phyloP scores from a whole-genome alignment of 2,113 vertebrate genomes.

The Amazona vittata region DNA sequence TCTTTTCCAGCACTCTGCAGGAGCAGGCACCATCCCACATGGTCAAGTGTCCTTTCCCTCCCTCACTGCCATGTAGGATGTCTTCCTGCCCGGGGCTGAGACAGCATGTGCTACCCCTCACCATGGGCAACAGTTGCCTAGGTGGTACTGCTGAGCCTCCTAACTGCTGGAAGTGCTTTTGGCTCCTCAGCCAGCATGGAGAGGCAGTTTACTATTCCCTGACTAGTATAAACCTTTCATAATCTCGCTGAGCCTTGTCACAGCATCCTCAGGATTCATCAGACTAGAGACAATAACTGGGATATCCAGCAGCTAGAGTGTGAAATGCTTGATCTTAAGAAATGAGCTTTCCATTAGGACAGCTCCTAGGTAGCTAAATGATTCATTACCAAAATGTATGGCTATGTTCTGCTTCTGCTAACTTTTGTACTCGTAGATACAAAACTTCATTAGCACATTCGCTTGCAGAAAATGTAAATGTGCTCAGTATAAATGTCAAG shows the following conservation, averaged over 20 bases:
- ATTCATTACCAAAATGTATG: not conserved
- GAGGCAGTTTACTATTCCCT: not conserved
- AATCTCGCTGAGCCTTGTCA: not conserved
- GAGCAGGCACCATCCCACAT: not conserved
- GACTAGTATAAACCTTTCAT: not conserved
- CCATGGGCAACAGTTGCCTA: not conserved
- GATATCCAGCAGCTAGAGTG: not conserved
- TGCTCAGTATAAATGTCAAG: not conserved
- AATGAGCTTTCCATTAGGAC: not conserved
- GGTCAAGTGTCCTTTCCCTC: not conserved
- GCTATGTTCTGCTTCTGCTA: not conserved
- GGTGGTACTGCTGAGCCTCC: not conserved
- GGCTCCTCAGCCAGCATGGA: not conserved
- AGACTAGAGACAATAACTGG: not conserved
- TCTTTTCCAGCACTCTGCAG: not conserved
- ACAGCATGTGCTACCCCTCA: not conserved
- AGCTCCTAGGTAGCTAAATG: not conserved
- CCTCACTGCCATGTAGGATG: accelerated
- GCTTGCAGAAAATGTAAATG: not conserved
- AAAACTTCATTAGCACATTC: not conserved
- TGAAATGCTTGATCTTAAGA: not conserved
- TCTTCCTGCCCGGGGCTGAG: not conserved
- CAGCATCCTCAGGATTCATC: not conserved
- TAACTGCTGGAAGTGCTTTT: not conserved
- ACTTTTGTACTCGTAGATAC: not conserved